phyloP scores from a whole-genome alignment of 2,888 invertebrate species.

The Parnassius glacialis region DNA sequence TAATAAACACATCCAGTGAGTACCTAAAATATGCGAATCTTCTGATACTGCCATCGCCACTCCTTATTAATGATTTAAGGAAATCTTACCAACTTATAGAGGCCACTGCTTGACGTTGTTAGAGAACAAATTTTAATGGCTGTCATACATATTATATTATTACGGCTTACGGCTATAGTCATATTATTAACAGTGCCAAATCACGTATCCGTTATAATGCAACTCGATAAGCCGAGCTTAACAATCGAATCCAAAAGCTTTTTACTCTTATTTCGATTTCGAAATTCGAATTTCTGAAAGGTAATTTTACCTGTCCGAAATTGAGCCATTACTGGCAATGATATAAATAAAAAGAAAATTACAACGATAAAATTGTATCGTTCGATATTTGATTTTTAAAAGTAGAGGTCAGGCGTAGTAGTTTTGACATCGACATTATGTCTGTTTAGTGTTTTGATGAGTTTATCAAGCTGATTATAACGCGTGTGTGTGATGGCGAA shows the following conservation, averaged over 20 bases:
- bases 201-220: slow-evolving; percentile 5
- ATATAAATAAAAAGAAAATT: not conserved
- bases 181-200: slow-evolving; percentile 13
- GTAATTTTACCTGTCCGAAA: slow-evolving; percentile 13
- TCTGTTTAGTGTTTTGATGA: too few relatives aligned
- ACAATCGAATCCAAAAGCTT: slow-evolving; percentile 7
- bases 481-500: too few relatives aligned
- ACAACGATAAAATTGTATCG: slow-evolving; percentile 1
- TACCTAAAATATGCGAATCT: too few relatives aligned
- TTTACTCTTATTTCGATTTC: slow-evolving; percentile 7
- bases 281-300: too few relatives aligned
- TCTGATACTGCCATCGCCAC: too few relatives aligned
- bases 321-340: slow-evolving; percentile 5
- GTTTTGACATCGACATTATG: not conserved
- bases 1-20: too few relatives aligned
- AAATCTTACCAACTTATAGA: too few relatives aligned
- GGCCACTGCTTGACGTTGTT: too few relatives aligned
- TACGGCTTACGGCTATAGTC: not conserved
- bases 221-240: slow-evolving; percentile 2
- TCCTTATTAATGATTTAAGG: too few relatives aligned
- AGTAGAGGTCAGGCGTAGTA: not conserved
- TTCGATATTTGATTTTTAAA: slow-evolving; percentile 4
- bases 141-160: too few relatives aligned
- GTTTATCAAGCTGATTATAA: too few relatives aligned
- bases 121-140: too few relatives aligned